Percentiles rank a stretch among this genome's conserved stretches.
Conservation (phyloP, 2,113 vertebrate species). For the Sisor rabdophorus region DNA sequence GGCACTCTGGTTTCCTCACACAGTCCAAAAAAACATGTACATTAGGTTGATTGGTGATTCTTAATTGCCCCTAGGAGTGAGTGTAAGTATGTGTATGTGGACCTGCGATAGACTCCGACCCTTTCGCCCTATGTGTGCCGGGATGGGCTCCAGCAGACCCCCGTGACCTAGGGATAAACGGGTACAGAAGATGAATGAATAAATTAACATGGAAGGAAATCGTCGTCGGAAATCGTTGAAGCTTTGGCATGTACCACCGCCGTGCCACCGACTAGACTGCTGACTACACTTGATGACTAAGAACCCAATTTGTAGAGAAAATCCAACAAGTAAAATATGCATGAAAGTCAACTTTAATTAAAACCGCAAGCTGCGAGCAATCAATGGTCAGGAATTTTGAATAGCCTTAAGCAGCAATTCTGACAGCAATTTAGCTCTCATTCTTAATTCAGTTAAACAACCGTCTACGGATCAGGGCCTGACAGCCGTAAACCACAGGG, state of each 20-base stretch:
- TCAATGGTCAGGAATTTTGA: slow-evolving; percentile 38
- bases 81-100: too few species aligned
- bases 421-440: slow-evolving; percentile 32
- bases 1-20: too few species aligned
- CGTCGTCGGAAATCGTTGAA: not conserved
- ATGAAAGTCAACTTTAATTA: slow-evolving; percentile 37
- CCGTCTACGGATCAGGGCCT: slow-evolving; percentile 20
- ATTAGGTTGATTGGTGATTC: too few species aligned
- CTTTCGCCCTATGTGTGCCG: too few species aligned
- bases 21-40: too few species aligned
- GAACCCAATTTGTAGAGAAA: slow-evolving; percentile 32
- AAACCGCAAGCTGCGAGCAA: slow-evolving; percentile 19
- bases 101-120: too few species aligned
- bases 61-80: too few species aligned
- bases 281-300: slow-evolving; percentile 23
- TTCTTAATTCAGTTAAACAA: slow-evolving; percentile 23
- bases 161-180: too few species aligned
- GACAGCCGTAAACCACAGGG: slow-evolving; percentile 20
- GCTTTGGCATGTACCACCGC: not conserved
- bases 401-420: slow-evolving; percentile 24
- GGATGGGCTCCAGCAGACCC: too few species aligned
- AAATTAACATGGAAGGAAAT: too few species aligned
- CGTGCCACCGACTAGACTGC: not conserved
- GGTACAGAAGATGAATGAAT: too few species aligned
- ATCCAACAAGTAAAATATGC: slow-evolving; percentile 22